phyloP scores from a whole-genome alignment of 2,888 invertebrate genomes.

The Rhabditoides inermis region DNA sequence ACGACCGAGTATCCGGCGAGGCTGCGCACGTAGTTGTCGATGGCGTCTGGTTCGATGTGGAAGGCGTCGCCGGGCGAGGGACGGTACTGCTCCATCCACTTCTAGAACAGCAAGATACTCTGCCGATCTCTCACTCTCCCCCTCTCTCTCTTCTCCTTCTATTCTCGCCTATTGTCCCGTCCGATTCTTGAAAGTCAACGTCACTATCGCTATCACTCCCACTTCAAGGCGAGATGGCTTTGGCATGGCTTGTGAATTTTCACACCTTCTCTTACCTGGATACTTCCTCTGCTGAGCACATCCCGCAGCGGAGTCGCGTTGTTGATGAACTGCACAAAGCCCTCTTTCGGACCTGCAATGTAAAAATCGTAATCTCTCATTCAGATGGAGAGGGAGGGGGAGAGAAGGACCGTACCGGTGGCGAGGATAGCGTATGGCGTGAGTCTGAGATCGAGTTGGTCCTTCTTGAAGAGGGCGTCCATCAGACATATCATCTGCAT shows the following conservation, averaged over 20 bases:
- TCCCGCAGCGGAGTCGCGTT: conserved; percentile 62
- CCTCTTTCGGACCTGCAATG: no score
- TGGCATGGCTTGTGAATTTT: no score
- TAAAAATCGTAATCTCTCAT: no score
- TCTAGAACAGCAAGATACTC: no score
- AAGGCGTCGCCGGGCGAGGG: conserved; percentile 79
- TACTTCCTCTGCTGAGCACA: conserved; percentile 16
- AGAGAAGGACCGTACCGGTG: background rate
- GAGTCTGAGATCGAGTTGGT: conserved; percentile 82
- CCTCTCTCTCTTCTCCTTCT: no score
- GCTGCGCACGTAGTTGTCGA: conserved; percentile 80
- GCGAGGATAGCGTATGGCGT: conserved; percentile 17
- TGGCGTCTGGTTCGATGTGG: conserved; percentile 82
- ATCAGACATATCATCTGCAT: conserved; percentile 94
- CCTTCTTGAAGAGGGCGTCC: conserved; percentile 81
- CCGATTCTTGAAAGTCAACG: no score
- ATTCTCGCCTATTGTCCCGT: no score
- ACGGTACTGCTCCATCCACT: conserved; percentile 81
- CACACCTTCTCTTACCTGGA: conserved; percentile 8
- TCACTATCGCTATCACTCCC: no score
- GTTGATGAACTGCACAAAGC: conserved; percentile 90
- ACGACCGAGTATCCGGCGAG: conserved; percentile 58
- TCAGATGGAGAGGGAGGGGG: background rate
- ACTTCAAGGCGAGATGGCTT: no score
- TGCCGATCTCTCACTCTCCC: no score